A percentile compares a stretch with the other conserved stretches of the same genome.
Evolutionary conservation across 2,797 vertebrate species (phyloP).

Genomic region (Pristis pectinata): DNA sequence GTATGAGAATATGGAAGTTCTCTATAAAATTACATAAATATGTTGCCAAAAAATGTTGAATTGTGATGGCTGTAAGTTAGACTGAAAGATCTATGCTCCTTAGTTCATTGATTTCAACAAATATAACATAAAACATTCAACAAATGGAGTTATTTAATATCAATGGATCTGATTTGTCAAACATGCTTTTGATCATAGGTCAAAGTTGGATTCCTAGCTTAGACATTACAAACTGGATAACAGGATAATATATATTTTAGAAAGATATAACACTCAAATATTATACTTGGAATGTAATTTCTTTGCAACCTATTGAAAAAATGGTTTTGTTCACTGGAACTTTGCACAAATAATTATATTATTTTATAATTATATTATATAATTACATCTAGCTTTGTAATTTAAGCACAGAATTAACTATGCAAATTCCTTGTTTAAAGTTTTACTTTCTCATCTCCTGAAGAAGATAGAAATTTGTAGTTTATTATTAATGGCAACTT

Average conservation of each 20-base stretch:
- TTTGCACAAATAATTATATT: neutral
- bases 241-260: neutral
- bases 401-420: neutral
- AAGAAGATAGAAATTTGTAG: neutral
- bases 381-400: neutral
- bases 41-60: conserved; percentile 1
- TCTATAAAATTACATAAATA: neutral
- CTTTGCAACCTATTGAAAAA: neutral
- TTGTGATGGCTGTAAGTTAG: neutral
- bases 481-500: neutral
- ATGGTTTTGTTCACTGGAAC: neutral
- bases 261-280: conserved; percentile 16
- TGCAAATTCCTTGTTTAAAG: neutral
- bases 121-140: neutral
- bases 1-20: neutral
- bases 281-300: neutral
- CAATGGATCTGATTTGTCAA: neutral
- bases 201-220: neutral
- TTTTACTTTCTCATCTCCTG: neutral
- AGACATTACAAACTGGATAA: neutral
- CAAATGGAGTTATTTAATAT: neutral
- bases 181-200: neutral
- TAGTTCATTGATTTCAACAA: neutral
- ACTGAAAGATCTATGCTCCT: neutral
- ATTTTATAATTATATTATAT: too few species aligned